A percentile compares a stretch with the other conserved stretches of the same genome.
phyloP scores from a whole-genome alignment of 2,113 vertebrate species.

The Siniperca chuatsi region DNA sequence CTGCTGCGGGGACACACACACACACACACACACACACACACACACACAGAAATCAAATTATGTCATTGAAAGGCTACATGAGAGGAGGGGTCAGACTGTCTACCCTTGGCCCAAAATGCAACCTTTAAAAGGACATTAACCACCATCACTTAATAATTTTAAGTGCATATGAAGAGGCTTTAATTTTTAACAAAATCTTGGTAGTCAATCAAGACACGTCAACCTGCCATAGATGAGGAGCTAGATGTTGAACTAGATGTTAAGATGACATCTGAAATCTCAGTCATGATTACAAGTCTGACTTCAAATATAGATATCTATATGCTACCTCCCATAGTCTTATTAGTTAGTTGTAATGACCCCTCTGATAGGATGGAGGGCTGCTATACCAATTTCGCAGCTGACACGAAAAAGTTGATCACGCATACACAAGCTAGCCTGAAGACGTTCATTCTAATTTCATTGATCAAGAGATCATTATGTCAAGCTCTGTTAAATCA shows the following conservation, averaged over 20 bases:
- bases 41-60: conserved; percentile 27
- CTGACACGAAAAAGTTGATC: background rate
- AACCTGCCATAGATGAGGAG: too few relatives aligned
- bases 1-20: conserved; percentile 45
- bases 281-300: background rate
- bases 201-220: background rate
- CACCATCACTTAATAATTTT: background rate
- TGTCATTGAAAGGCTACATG: conserved; percentile 21
- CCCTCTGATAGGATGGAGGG: background rate
- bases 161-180: too few relatives aligned
- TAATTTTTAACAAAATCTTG: background rate
- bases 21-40: conserved; percentile 21
- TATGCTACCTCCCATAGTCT: background rate
- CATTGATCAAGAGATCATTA: background rate
- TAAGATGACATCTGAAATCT: background rate
- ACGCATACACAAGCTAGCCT: background rate
- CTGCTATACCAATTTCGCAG: conserved; percentile 3
- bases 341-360: background rate
- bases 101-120: background rate
- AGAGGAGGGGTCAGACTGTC: background rate
- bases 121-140: background rate
- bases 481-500: background rate
- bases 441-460: background rate
- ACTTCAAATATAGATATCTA: background rate
- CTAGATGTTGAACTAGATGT: too few relatives aligned